Evolutionary conservation across 2,888 invertebrate genomes (phyloP).

Genomic region (Gastracanthus pulcherrimus): DNA sequence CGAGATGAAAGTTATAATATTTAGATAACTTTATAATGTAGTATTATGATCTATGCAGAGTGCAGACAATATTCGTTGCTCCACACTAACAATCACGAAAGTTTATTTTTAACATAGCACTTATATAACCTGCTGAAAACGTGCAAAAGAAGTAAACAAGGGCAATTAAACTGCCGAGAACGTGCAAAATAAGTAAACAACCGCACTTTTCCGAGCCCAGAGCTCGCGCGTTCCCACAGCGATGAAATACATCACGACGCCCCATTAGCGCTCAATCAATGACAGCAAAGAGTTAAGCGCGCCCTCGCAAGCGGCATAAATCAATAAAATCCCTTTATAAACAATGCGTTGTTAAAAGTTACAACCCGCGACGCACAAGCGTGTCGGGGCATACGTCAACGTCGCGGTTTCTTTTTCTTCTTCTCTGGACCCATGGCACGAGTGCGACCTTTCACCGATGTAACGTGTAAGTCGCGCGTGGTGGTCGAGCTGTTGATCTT

Average conservation of each 20-base stretch:
- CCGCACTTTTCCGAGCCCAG: background rate
- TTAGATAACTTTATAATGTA: too few relatives aligned
- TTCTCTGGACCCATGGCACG: background rate
- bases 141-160: background rate
- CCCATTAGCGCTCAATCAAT: conserved; percentile 42
- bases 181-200: background rate
- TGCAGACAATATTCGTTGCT: too few relatives aligned
- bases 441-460: background rate
- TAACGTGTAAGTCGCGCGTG: too few relatives aligned
- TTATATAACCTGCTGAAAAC: too few relatives aligned
- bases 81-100: too few relatives aligned
- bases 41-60: too few relatives aligned
- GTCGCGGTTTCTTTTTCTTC: conserved; percentile 21
- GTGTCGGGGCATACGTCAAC: conserved; percentile 56
- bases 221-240: background rate
- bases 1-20: too few relatives aligned
- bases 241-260: conserved; percentile 5
- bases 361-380: background rate
- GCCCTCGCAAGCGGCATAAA: conserved; percentile 16
- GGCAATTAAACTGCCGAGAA: too few relatives aligned
- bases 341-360: background rate
- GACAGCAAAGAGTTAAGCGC: conserved; percentile 25
- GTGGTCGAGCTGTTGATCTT: background rate
- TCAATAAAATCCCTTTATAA: conserved; percentile 21
- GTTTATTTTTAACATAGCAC: too few relatives aligned